Evolutionary conservation across 2,888 invertebrate genomes (phyloP), one percentile per base, ranked within the genome.

Genomic region (Desoria tigrina): DNA sequence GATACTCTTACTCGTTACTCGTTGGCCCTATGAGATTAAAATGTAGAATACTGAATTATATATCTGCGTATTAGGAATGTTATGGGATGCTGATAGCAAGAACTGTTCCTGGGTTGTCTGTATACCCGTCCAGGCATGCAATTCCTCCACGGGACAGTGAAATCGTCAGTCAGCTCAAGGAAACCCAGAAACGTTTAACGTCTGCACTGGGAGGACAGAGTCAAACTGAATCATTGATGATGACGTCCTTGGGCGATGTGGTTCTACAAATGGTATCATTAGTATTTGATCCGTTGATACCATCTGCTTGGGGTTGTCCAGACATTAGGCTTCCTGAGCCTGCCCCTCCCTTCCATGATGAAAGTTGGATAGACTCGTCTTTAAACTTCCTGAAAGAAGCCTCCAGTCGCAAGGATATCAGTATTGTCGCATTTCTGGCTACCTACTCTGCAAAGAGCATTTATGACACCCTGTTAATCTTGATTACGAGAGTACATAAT

Each of bases 71-170:
- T 18, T 42, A 68, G 68, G 59, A 69, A 45, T 69, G 68, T 37
- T 72, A 65, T 50, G 69, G 72, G 11, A 61, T 71, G 28, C 59
- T 75, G 6, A 67, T 72, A 61, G 74, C 71, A 14, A 60, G 70
- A 6, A 18, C 72, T 23, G 65, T 65, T 2, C 71, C 73, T 1
- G 69, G 62, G 4, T 42, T 74, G 16, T 56, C 66, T 1, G 28
- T 37, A 7, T 61, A 61, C 28, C 28, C 50, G 1, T 24, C 32
- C 23, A 57, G n/a, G 18, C n/a, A 45, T 37, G 50, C 51, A 7
- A 7, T 7, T 11, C 24, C 23, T 27, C 21, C 50, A 11, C 21
- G 18, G 2, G 28, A 45, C 3, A 51, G 37, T n/a, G 11, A 60
- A 45, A 50, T 24, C 32, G 18, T 54, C 26, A 50, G 18, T 6